These are phyloP conservation scores for Atherinomorus stipes DNA, from an alignment of 2,113 vertebrate species.

Conservation along the genomic window DNA sequence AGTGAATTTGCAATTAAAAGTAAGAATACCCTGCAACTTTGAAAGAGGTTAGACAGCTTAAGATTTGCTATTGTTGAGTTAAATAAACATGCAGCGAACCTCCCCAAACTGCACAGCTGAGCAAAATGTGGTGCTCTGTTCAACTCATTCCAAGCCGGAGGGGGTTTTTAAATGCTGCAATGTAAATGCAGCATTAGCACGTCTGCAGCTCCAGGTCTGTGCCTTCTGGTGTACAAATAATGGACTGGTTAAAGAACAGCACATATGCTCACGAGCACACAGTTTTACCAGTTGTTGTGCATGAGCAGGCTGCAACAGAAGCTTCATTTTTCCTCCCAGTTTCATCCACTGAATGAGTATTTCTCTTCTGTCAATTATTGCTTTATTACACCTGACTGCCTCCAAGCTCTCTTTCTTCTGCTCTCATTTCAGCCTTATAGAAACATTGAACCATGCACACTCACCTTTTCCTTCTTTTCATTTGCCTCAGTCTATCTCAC, in stretches of 20 bases:
- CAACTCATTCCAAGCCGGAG: slow-evolving; percentile 45
- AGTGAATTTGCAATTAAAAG: slow-evolving; percentile 58
- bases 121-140: slow-evolving; percentile 59
- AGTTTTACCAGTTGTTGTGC: slow-evolving; percentile 21
- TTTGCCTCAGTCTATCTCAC: slow-evolving; percentile 44
- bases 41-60: slow-evolving; percentile 24
- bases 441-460: slow-evolving; percentile 39
- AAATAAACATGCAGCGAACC: slow-evolving; percentile 46
- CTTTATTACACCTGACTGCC: slow-evolving; percentile 58
- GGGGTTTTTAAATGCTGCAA: slow-evolving; percentile 54
- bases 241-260: slow-evolving; percentile 20
- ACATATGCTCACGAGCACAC: neutral
- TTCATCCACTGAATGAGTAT: slow-evolving; percentile 27
- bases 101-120: slow-evolving; percentile 32
- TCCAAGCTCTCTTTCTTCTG: slow-evolving; percentile 24
- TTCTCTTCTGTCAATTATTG: slow-evolving; percentile 45
- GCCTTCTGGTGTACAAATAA: slow-evolving; percentile 41
- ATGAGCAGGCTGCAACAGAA: slow-evolving; percentile 16
- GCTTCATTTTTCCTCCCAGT: slow-evolving; percentile 5
- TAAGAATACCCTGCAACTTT: slow-evolving; percentile 42
- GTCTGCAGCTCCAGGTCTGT: slow-evolving; percentile 15
- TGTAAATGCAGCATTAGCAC: slow-evolving; percentile 61
- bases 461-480: slow-evolving; percentile 25
- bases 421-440: slow-evolving; percentile 47
- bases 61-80: slow-evolving; percentile 51